Conservation (phyloP, 2,888 invertebrate species). For the Andrena flavipes region DNA sequence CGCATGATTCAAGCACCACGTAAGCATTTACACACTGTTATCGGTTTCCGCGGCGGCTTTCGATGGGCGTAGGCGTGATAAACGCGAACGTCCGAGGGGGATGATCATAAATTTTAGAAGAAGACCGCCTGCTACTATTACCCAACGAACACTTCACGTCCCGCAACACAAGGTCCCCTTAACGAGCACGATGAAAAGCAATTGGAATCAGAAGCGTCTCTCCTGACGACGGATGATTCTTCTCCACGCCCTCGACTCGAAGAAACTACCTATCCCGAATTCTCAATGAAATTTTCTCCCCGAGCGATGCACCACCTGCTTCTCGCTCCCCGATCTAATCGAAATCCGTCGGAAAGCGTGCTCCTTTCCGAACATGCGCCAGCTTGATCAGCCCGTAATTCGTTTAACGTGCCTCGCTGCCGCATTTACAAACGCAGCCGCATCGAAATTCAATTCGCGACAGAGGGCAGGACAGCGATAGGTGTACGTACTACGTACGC, state of each 20-base stretch:
- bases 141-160: no score
- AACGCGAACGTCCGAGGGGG: background rate
- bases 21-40: constrained; percentile 36
- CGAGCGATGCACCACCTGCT: background rate
- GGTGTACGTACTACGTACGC: background rate
- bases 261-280: constrained; percentile 9
- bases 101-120: background rate
- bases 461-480: background rate
- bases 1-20: constrained; percentile 20
- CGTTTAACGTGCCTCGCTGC: background rate
- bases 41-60: background rate
- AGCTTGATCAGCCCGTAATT: constrained; percentile 9
- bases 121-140: background rate
- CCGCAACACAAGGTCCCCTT: no score
- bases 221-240: background rate
- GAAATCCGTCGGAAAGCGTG: background rate
- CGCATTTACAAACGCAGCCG: constrained; percentile 30
- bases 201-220: background rate
- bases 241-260: background rate
- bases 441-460: constrained; percentile 37
- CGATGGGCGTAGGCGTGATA: constrained; percentile 3
- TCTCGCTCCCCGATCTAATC: background rate
- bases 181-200: background rate
- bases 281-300: background rate
- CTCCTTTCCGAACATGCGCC: background rate